A percentile compares a stretch with the other conserved stretches of the same genome.
Evolutionary conservation across 2,797 vertebrate genomes (phyloP).

Genomic region (Threskiornis aethiopicus): DNA sequence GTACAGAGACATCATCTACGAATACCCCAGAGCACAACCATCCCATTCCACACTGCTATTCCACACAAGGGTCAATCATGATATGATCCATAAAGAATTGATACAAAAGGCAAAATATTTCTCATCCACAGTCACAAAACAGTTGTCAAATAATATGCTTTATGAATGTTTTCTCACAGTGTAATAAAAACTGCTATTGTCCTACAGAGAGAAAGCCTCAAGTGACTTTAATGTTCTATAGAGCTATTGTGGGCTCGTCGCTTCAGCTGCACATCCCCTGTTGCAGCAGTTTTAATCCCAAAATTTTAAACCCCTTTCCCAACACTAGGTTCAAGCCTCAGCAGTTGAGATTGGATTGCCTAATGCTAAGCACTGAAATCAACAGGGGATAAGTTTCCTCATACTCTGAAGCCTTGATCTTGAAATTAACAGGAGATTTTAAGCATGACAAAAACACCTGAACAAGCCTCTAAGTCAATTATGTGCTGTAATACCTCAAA

Average conservation of each 20-base stretch:
- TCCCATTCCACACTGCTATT: not conserved
- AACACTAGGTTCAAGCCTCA: not conserved
- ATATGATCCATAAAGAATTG: not conserved
- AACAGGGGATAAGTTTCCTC: not conserved
- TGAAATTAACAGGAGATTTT: not conserved
- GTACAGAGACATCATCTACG: not conserved
- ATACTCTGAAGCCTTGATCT: not conserved
- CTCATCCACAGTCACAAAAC: not conserved
- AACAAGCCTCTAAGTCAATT: not conserved
- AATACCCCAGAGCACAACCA: not conserved
- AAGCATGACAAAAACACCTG: not conserved
- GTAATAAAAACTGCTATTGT: not conserved
- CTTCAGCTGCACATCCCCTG: not conserved
- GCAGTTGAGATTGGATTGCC: not conserved
- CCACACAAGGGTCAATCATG: not conserved
- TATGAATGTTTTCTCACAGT: not conserved
- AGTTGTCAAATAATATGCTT: not conserved
- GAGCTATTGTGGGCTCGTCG: not conserved
- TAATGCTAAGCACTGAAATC: not conserved
- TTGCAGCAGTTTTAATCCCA: not conserved
- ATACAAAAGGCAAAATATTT: not conserved
- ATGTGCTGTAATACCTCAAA: not conserved
- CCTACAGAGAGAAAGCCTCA: not conserved
- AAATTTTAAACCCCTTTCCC: not conserved
- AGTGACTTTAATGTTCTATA: not conserved